phyloP scores from a whole-genome alignment of 2,888 invertebrate species.

The Sthenelais limicola region DNA sequence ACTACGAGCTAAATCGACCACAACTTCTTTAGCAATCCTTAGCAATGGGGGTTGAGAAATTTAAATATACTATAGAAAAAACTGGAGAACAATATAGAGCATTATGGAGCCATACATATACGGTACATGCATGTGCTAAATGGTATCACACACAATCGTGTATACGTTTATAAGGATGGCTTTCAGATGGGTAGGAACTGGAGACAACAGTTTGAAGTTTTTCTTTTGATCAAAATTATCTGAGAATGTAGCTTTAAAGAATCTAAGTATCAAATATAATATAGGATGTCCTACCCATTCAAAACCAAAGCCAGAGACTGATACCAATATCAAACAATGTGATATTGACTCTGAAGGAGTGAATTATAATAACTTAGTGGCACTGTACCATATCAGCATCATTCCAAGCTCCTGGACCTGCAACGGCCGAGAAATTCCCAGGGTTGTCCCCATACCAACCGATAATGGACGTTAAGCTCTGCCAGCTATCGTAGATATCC shows the following conservation, averaged over 20 bases:
- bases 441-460: constrained; percentile 96
- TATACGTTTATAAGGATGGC: background rate
- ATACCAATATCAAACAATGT: too few species aligned
- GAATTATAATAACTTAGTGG: too few species aligned
- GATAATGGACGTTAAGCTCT: constrained; percentile 91
- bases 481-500: constrained; percentile 96
- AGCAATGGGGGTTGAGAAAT: background rate
- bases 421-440: constrained; percentile 89
- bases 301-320: too few species aligned
- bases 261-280: too few species aligned
- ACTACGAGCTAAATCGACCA: too few species aligned
- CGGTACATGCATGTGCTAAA: too few species aligned
- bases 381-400: constrained; percentile 99
- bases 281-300: too few species aligned
- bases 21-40: background rate
- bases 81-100: background rate
- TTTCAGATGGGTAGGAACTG: background rate
- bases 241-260: background rate
- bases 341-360: too few species aligned
- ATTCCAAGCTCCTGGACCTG: constrained; percentile 97
- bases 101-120: background rate
- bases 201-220: background rate
- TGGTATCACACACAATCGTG: background rate
- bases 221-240: background rate
- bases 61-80: background rate